Evolutionary conservation across 2,888 invertebrate genomes (phyloP), one percentile per base, ranked within the genome.

Genomic region (Pachycephus smyrnensis): DNA sequence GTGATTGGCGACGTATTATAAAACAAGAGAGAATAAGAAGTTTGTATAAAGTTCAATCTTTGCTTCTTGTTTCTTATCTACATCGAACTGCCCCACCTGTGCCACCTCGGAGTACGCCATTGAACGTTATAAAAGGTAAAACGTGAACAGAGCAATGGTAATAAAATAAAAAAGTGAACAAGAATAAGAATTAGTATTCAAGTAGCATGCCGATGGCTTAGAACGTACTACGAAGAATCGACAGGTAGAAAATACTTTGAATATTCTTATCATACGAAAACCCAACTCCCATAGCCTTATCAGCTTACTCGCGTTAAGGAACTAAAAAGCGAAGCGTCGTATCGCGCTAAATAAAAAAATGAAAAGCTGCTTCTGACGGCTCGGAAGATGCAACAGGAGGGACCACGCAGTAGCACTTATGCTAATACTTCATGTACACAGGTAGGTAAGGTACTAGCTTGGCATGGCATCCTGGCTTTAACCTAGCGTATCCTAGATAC

Each of bases 401-500:
- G 55, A 23, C 15, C 23, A 23, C 55, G 23, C 55, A 55, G 9
- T 23, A 55, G 55, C 55, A 55, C 55, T 55, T 55, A 55, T 55
- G 55, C 0, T 55, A 23, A 9, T 55, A 23, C 9, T 2, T 55
- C 55, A 55, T 55, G 55, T 55, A 55, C 55, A 55, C 23, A 55
- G 23, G 9, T 23, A 55, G 55, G 40, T 15, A 4, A 36, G 40
- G 55, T 55, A 81, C 82, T 81, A 82, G 85, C 90, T 90, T 90
- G 90, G 90, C 86, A 88, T 90, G 89, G 89, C 90, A 90, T 89
- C 86, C 85, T 84, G 80, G 76, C 78, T 55, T 40, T 40, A 40
- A 40, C 40, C 40, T 55, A 55, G 15, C 55, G 55, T 55, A 55
- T 55, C 71, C 77, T 75, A 37, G 40, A 73, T 71, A 73, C 76